Conservation (phyloP, 2,797 vertebrate genomes). For the Alosa sapidissima region DNA sequence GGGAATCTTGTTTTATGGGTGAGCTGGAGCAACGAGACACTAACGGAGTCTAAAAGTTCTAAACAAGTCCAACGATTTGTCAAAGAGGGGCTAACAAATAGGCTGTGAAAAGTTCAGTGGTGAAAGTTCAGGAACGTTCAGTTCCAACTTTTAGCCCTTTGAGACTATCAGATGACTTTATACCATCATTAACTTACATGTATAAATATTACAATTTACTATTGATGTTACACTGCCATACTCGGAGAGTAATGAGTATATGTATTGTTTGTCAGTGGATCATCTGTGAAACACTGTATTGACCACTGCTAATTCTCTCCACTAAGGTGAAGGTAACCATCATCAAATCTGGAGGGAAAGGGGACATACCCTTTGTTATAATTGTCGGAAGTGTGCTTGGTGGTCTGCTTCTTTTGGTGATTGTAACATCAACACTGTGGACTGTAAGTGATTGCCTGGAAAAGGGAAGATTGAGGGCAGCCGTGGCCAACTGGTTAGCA, state of each 20-base stretch:
- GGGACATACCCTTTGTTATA: constrained; percentile 75
- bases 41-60: not conserved
- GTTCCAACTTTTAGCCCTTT: not conserved
- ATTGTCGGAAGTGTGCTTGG: constrained; percentile 79
- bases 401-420: constrained; percentile 77
- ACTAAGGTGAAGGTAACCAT: constrained; percentile 77
- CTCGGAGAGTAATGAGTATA: not conserved
- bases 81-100: not conserved
- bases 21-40: not conserved
- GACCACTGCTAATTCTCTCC: not conserved
- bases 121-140: not conserved
- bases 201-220: not conserved
- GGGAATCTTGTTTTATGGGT: constrained; percentile 14
- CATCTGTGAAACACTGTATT: not conserved
- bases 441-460: constrained; percentile 68
- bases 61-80: not conserved
- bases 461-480: too few relatives aligned
- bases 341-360: constrained; percentile 75
- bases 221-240: not conserved
- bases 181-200: not conserved
- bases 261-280: not conserved
- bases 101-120: not conserved
- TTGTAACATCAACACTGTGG: constrained; percentile 72
- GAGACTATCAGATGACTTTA: not conserved
- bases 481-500: too few relatives aligned